A percentile compares a stretch with the other conserved stretches of the same genome.
These are phyloP conservation scores for Periplaneta americana DNA, from an alignment of 1,140 invertebrate species.

Conservation along the genomic window DNA sequence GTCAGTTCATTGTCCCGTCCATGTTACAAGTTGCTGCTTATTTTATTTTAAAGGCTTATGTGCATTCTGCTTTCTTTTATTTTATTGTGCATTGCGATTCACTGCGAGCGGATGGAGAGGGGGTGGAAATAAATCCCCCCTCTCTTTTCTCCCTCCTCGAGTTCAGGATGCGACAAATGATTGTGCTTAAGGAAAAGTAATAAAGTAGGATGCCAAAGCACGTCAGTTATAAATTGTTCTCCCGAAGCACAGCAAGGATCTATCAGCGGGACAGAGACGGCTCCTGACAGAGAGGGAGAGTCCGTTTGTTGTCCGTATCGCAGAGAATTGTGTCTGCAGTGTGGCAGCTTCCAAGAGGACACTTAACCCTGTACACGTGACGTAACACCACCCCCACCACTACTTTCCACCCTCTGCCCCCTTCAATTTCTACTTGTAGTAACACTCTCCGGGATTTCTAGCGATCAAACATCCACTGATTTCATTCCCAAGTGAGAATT, in stretches of 20 bases:
- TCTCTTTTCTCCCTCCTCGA: neutral
- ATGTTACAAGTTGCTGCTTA: too few species aligned
- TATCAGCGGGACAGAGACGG: neutral
- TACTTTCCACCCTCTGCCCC: too few species aligned
- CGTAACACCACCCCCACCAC: too few species aligned
- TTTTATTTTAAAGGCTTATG: neutral
- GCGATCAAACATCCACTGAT: neutral
- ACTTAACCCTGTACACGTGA: neutral
- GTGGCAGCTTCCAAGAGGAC: neutral
- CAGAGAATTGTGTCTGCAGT: too few species aligned
- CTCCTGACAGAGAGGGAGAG: neutral
- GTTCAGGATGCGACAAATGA: neutral
- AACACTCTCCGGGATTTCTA: neutral
- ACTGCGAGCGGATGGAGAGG: too few species aligned
- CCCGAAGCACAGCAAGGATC: neutral
- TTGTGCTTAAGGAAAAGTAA: neutral
- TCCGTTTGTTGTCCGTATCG: neutral
- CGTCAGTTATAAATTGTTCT: conserved; percentile 11
- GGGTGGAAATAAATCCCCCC: too few species aligned
- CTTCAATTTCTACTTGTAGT: too few species aligned
- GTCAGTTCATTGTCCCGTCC: neutral
- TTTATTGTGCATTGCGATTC: neutral
- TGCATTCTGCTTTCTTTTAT: neutral
- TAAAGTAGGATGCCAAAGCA: neutral
- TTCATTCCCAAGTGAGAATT: neutral